Percentiles rank a stretch among this genome's conserved stretches.
phyloP scores from a whole-genome alignment of 2,797 vertebrate genomes.

The Acrossocheilus fasciatus region DNA sequence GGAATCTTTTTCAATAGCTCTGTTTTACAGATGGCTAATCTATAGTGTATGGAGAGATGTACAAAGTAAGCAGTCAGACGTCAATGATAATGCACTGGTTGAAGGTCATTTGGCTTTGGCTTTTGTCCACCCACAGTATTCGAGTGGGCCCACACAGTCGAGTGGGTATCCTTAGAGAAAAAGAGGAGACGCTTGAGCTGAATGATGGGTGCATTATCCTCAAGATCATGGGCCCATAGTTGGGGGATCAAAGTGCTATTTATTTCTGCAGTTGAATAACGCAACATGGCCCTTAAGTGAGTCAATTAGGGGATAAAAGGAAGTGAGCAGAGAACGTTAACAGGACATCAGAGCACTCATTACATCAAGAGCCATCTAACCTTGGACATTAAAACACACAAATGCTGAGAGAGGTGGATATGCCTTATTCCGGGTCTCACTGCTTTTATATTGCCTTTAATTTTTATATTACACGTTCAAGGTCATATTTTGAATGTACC shows the following conservation, averaged over 20 bases:
- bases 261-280: constrained; percentile 52
- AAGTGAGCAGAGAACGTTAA: constrained; percentile 60
- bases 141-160: constrained; percentile 25
- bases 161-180: constrained; percentile 49
- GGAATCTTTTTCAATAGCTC: neutral
- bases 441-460: neutral
- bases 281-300: constrained; percentile 51
- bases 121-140: constrained; percentile 43
- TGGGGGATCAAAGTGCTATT: constrained; percentile 58
- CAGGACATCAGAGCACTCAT: constrained; percentile 62
- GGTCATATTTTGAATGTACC: neutral
- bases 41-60: neutral
- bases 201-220: constrained; percentile 54
- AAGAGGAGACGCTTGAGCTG: constrained; percentile 34
- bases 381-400: constrained; percentile 49
- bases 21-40: neutral
- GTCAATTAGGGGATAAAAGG: constrained; percentile 70
- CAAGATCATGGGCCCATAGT: constrained; percentile 42
- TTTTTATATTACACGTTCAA: constrained; percentile 5
- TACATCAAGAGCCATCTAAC: constrained; percentile 48
- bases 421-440: neutral
- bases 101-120: constrained; percentile 39
- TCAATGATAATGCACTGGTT: constrained; percentile 33
- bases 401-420: constrained; percentile 15
- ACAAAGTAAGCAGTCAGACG: constrained; percentile 18